These are phyloP conservation scores for Tenthredo mesomela DNA, from an alignment of 2,888 invertebrate genomes.

Conservation along the genomic window DNA sequence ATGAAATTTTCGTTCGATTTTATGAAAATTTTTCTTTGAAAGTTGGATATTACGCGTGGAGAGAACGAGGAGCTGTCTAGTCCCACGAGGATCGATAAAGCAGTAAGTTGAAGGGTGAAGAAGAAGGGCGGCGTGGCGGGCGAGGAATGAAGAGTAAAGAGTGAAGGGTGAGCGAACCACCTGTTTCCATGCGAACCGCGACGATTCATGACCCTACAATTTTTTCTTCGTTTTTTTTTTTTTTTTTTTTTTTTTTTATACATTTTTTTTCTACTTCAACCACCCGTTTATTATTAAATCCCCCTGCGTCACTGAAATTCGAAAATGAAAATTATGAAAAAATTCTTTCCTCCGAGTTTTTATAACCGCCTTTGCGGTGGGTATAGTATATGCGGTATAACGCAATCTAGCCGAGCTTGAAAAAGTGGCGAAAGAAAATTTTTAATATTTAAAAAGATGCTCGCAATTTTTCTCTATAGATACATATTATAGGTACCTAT, in stretches of 20 bases:
- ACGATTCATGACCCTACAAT: slow-evolving; percentile 42
- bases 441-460: not conserved
- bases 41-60: not conserved
- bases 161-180: slow-evolving; percentile 47
- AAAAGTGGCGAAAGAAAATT: not conserved
- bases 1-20: not conserved
- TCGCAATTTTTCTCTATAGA: not conserved
- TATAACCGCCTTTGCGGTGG: not conserved
- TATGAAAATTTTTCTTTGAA: not conserved
- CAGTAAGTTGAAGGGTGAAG: slow-evolving; percentile 40
- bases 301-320: slow-evolving; percentile 24
- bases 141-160: slow-evolving; percentile 19
- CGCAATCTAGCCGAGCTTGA: not conserved
- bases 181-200: slow-evolving; percentile 48
- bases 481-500: too few relatives aligned
- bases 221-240: not conserved
- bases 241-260: not conserved
- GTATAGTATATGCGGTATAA: not conserved
- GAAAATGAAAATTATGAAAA: slow-evolving; percentile 28
- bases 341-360: slow-evolving; percentile 16
- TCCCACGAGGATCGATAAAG: slow-evolving; percentile 51
- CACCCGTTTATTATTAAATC: slow-evolving; percentile 36
- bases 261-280: not conserved
- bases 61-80: not conserved
- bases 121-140: not conserved